Percentiles rank a stretch among this genome's conserved stretches.
These are phyloP conservation scores for Chaetophractus vellerosus DNA, from an alignment of 2,797 vertebrate genomes.

Conservation along the genomic window DNA sequence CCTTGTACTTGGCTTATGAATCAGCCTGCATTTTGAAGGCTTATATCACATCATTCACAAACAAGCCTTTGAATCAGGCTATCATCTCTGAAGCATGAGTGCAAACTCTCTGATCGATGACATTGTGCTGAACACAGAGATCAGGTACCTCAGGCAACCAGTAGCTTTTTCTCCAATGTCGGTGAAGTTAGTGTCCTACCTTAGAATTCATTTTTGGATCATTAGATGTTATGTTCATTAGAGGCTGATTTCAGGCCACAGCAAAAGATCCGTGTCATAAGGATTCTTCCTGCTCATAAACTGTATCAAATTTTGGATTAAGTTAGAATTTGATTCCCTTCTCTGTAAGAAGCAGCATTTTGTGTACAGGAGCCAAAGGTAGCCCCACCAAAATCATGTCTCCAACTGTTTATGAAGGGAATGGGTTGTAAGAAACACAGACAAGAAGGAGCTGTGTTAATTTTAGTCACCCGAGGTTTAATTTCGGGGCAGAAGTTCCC, in stretches of 20 bases:
- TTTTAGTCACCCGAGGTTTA: not conserved
- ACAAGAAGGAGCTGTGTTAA: not conserved
- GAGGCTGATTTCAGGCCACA: slow-evolving; percentile 37
- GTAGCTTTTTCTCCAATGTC: not conserved
- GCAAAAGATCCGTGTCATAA: not conserved
- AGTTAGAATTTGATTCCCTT: not conserved
- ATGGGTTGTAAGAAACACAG: slow-evolving; percentile 9
- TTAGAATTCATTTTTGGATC: not conserved
- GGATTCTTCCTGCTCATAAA: not conserved
- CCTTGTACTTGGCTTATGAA: slow-evolving; percentile 38
- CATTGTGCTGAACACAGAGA: not conserved
- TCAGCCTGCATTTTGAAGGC: slow-evolving; percentile 24
- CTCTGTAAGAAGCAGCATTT: slow-evolving; percentile 29
- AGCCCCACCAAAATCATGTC: not conserved
- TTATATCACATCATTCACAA: slow-evolving; percentile 45
- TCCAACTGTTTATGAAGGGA: not conserved
- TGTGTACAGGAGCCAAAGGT: not conserved
- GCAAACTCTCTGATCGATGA: not conserved
- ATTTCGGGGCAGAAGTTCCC: not conserved
- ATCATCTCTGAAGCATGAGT: not conserved
- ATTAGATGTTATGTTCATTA: not conserved
- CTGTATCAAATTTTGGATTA: not conserved
- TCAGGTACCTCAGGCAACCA: not conserved
- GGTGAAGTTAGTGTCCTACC: not conserved
- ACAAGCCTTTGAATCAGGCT: not conserved